phyloP scores from a whole-genome alignment of 1,140 invertebrate species.

The Leucophenga varia region DNA sequence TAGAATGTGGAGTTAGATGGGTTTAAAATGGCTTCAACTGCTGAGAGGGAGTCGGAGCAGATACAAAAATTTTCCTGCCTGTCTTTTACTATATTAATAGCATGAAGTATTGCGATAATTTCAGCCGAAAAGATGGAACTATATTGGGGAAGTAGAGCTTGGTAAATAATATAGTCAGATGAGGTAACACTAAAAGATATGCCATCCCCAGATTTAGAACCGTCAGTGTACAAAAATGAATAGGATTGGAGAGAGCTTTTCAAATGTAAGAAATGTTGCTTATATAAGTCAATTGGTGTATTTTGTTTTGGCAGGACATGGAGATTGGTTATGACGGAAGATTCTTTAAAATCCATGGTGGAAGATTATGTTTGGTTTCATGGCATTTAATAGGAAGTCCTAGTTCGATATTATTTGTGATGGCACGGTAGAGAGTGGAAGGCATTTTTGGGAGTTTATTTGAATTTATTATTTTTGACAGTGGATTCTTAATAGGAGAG shows the following conservation, averaged over 20 bases:
- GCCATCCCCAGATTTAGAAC: neutral
- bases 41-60: conserved; percentile 1
- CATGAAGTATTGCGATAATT: conserved; percentile 1
- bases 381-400: neutral
- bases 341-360: neutral
- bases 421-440: neutral
- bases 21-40: neutral
- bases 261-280: neutral
- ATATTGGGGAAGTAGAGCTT: conserved; percentile 1
- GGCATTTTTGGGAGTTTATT: neutral
- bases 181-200: neutral
- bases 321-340: neutral
- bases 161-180: too few species aligned
- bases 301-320: neutral
- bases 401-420: neutral
- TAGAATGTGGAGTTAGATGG: too few species aligned
- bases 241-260: neutral
- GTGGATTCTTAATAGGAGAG: neutral
- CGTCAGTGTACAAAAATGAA: neutral
- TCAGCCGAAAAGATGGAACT: neutral
- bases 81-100: neutral
- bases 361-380: neutral
- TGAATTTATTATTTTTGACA: neutral
- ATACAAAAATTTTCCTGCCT: neutral
- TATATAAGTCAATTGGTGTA: neutral